A percentile compares a stretch with the other conserved stretches of the same genome.
Evolutionary conservation across 1,140 invertebrate genomes (phyloP).

Genomic region (Philotrypesis tridentata): DNA sequence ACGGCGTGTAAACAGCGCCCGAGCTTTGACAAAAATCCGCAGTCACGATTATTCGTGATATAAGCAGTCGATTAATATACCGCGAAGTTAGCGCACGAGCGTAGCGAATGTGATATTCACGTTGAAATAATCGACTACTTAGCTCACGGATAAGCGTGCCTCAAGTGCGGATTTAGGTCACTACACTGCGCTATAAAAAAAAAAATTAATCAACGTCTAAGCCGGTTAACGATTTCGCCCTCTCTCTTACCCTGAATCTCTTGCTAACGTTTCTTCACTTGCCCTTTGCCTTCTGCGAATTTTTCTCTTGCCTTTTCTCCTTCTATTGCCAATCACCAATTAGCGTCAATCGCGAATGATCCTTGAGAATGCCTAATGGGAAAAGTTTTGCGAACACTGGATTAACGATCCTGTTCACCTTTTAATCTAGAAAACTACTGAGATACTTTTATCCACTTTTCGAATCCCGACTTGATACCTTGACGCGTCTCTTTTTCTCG

Average conservation of each 20-base stretch:
- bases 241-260: background rate
- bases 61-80: no score
- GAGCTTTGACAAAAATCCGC: no score
- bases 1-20: no score
- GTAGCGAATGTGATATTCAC: no score
- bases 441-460: constrained; percentile 49
- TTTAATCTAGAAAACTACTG: constrained; percentile 48
- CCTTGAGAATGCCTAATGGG: constrained; percentile 43
- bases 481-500: constrained; percentile 3
- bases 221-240: background rate
- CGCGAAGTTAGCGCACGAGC: no score
- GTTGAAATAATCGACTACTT: no score
- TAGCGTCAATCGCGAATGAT: constrained; percentile 48
- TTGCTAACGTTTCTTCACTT: constrained; percentile 6
- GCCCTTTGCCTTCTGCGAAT: background rate
- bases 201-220: constrained; percentile 15
- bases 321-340: constrained; percentile 38
- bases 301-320: background rate
- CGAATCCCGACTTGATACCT: constrained; percentile 34
- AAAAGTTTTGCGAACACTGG: constrained; percentile 48
- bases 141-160: no score
- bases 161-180: no score
- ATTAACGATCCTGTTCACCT: constrained; percentile 47
- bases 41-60: no score
- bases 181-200: no score